Evolutionary conservation across 2,113 vertebrate genomes (phyloP), one percentile per base, ranked within the genome.

Genomic region (Andinoacara biseriatus): DNA sequence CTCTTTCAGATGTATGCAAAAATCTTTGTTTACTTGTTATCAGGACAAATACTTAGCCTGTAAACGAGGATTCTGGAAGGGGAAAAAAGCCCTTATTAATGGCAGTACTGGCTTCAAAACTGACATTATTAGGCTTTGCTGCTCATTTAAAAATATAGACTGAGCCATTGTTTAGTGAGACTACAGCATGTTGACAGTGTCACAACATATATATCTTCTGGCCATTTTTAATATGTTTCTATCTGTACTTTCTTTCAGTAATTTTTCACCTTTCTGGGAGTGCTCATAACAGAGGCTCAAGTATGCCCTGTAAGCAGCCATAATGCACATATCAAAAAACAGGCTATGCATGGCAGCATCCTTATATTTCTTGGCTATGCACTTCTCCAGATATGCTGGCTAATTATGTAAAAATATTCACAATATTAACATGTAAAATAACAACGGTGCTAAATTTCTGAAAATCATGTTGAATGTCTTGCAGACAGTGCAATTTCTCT

Each of bases 41-140:
- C 10, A 5, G 43, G 1, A 46, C 43, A 46, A 46, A 0, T 29
- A 29, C 26, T 46, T 18, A 69, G 65, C 0, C 40, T 0, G 3
- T 20, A 40, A 4, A 29, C 0, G 18, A 24, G 63, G 18, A 26
- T 49, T 20, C 63, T 69, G 40, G 5, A 49, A 69, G 15, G n/a
- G n/a, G n/a, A n/a, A 49, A 43, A 69, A 67, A 10, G 6, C 24
- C 3, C 9, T 20, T 49, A 49, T 69, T 69, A 29, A 49, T 49
- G 63, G 63, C 63, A 69, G 24, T 26, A 49, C 40, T 29, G 49
- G 43, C 0, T 29, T 52, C 18, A 49, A 69, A 69, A 69, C 49
- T 8, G 7, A 17, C 46, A 46, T 49, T 20, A 29, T 69, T 29
- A 49, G 0, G 0, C 11, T 69, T 7, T 49, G 29, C 24, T 52